Conservation (phyloP, 2,113 vertebrate genomes). For the Chauna torquata region DNA sequence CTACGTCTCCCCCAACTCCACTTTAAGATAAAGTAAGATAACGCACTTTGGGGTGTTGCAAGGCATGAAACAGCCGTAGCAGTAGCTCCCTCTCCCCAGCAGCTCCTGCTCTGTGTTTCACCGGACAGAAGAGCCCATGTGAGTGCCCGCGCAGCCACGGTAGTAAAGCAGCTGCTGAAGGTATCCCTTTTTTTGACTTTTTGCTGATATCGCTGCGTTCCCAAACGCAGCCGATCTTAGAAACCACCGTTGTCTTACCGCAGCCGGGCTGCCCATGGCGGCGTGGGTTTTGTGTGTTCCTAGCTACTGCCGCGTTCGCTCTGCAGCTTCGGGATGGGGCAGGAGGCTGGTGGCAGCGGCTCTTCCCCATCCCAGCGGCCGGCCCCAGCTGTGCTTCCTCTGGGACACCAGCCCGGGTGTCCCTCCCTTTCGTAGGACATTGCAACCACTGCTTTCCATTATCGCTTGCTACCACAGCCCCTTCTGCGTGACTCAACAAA, state of each 20-base stretch:
- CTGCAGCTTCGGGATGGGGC: not conserved
- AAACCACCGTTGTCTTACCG: accelerated
- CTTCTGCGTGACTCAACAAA: not conserved
- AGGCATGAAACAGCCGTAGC: accelerated
- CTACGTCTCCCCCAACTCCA: not conserved
- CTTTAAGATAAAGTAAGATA: not conserved
- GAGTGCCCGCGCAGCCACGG: not conserved
- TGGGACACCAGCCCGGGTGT: not conserved
- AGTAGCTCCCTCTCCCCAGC: not conserved
- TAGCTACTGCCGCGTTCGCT: accelerated
- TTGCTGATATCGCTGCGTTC: accelerated
- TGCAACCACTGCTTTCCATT: not conserved
- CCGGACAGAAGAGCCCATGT: not conserved
- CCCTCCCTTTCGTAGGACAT: not conserved
- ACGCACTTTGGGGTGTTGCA: accelerated
- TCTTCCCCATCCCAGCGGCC: not conserved
- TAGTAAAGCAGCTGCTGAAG: not conserved
- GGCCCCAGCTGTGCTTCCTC: not conserved
- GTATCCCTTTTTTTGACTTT: not conserved
- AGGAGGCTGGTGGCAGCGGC: not conserved
- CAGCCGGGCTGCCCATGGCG: accelerated
- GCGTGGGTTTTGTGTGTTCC: not conserved
- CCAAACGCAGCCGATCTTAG: accelerated
- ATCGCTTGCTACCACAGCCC: not conserved
- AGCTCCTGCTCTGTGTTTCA: not conserved